A percentile compares a stretch with the other conserved stretches of the same genome.
phyloP scores from a whole-genome alignment of 2,888 invertebrate species.

The Thymelicus sylvestris region DNA sequence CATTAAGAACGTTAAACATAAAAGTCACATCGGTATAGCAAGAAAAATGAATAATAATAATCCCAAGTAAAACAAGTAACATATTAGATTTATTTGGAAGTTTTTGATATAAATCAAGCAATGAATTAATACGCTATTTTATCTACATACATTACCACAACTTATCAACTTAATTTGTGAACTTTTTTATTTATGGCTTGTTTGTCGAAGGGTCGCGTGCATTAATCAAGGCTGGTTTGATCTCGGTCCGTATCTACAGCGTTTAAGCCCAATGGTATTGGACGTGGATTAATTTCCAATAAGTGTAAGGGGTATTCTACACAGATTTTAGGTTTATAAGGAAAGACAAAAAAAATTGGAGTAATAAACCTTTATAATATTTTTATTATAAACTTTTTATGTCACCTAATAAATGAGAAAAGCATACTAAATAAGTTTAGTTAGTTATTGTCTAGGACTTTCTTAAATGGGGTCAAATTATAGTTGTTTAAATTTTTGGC shows the following conservation, averaged over 20 bases:
- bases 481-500: too few relatives aligned
- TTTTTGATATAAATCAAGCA: conserved; percentile 25
- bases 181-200: conserved; percentile 37
- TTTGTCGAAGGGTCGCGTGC: conserved; percentile 29
- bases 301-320: conserved; percentile 25
- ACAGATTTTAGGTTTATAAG: neutral
- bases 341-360: neutral
- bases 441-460: too few relatives aligned
- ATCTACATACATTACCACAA: conserved; percentile 35
- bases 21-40: neutral
- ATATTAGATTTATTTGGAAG: conserved; percentile 22
- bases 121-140: conserved; percentile 20
- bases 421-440: too few relatives aligned
- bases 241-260: conserved; percentile 27
- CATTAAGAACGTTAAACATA: too few relatives aligned
- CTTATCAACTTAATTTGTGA: conserved; percentile 32
- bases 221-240: conserved; percentile 34
- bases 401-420: too few relatives aligned
- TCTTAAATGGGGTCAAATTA: too few relatives aligned
- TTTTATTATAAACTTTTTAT: too few relatives aligned
- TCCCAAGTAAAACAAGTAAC: neutral
- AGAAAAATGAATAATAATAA: neutral
- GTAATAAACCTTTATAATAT: too few relatives aligned
- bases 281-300: conserved; percentile 50
- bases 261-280: conserved; percentile 43